Evolutionary conservation across 1,140 invertebrate species (phyloP), one percentile per base, ranked within the genome.

Genomic region (Cotesia chilonis): DNA sequence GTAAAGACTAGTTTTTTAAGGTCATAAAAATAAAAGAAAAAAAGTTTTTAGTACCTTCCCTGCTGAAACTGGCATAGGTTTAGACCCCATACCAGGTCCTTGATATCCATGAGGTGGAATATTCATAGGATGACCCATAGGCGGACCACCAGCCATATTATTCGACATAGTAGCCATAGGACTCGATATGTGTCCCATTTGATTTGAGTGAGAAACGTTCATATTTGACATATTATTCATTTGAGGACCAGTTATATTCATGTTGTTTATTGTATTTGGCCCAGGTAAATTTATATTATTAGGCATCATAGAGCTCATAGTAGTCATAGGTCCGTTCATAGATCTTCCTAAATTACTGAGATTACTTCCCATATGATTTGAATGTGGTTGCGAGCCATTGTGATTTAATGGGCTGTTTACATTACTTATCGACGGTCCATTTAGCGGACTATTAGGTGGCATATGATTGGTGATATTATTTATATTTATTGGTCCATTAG

Each of bases 21-120:
- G 28, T 28, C 2, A 28, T 28, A 28, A 28, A 28, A 28, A 28
- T 28, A 28, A 28, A 28, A 28, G 28, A 28, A 75, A 61, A 52
- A 70, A 75, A 69, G 60, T 10, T 38, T 41, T 68, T 71, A 51
- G 64, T 84, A 96, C 93, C 89, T 96, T 96, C 51, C 94, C 94
- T 55, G 94, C 93, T 85, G 93, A 94, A 63, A 96, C 94, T 78
- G 94, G 93, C 94, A 96, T 95, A 35, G 94, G 93, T 78, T 91
- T 91, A 7, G 90, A 88, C 52, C 87, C 84, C 83, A 87, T 84
- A 35, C 84, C 81, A 1, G 84, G 83, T 66, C 86, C 83, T 77
- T 88, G 84, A 73, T 87, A 85, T 55, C 86, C 88, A 82, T 87
- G 87, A 10, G 82, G 85, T 17, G 85, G 83, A 78, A 86, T 82